A percentile compares a stretch with the other conserved stretches of the same genome.
Evolutionary conservation across 2,113 vertebrate species (phyloP).

Genomic region (Martes martes): DNA sequence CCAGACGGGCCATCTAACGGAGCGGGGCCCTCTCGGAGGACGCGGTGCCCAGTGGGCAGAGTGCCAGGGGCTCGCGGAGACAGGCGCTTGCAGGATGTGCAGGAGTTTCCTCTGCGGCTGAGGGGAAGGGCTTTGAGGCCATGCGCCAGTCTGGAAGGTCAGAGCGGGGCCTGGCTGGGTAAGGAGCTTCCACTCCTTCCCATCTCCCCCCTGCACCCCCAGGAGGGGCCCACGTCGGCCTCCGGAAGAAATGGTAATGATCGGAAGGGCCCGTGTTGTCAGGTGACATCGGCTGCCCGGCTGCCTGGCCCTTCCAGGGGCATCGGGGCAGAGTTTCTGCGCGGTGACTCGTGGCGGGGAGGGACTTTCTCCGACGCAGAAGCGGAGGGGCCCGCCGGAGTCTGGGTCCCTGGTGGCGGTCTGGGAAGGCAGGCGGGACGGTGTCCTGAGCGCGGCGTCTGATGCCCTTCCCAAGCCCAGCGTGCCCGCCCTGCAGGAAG

Average conservation of each 20-base stretch:
- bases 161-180: neutral
- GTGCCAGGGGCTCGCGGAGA: neutral
- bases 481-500: no score
- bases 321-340: fast-evolving
- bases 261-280: neutral
- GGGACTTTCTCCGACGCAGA: fast-evolving
- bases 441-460: neutral
- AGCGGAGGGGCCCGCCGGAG: neutral
- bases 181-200: neutral
- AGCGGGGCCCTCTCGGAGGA: neutral
- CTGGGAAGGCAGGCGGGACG: neutral
- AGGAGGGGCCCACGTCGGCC: neutral
- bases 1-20: neutral
- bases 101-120: neutral
- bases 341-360: fast-evolving
- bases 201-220: no score
- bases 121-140: neutral
- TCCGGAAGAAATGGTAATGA: neutral
- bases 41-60: no score
- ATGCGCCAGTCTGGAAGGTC: neutral
- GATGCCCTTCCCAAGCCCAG: neutral
- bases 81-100: neutral
- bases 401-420: neutral
- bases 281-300: neutral
- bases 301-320: neutral